A percentile compares a stretch with the other conserved stretches of the same genome.
These are phyloP conservation scores for Tupiocoris notatus DNA, from an alignment of 2,888 invertebrate genomes.

Conservation along the genomic window DNA sequence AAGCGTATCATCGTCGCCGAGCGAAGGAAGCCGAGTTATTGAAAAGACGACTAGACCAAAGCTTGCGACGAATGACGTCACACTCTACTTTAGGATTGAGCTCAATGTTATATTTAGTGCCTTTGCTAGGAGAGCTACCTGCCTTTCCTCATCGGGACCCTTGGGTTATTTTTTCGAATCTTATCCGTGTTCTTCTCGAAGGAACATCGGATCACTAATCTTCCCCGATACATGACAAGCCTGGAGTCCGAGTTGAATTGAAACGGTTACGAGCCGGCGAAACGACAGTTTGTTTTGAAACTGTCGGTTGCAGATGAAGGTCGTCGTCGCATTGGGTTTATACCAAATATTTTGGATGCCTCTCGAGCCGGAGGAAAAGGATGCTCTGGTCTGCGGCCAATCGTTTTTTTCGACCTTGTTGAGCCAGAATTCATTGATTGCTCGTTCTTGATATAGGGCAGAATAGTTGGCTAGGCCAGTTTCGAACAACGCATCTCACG, in stretches of 20 bases:
- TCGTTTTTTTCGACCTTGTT: conserved; percentile 17
- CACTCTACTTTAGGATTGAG: conserved; percentile 37
- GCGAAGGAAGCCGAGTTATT: conserved; percentile 31
- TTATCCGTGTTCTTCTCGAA: background rate
- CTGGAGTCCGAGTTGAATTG: background rate
- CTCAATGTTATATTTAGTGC: conserved; percentile 39
- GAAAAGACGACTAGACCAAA: conserved; percentile 37
- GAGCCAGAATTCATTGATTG: conserved; percentile 20
- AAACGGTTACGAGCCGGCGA: background rate
- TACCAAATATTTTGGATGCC: conserved; percentile 22
- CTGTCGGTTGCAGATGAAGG: background rate
- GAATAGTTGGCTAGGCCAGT: background rate
- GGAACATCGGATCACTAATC: background rate
- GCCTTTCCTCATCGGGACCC: background rate
- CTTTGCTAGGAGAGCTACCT: conserved; percentile 31
- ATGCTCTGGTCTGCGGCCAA: conserved; percentile 26
- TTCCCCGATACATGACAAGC: background rate
- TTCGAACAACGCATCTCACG: no score
- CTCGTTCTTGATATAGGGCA: background rate
- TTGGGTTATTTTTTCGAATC: background rate
- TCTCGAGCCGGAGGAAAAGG: conserved; percentile 1
- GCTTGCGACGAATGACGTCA: conserved; percentile 33
- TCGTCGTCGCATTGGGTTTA: background rate
- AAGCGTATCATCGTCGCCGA: background rate
- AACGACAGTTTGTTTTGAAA: conserved; percentile 4